These are phyloP conservation scores for Polypterus bichir DNA, from an alignment of 2,113 vertebrate genomes.

Conservation along the genomic window DNA sequence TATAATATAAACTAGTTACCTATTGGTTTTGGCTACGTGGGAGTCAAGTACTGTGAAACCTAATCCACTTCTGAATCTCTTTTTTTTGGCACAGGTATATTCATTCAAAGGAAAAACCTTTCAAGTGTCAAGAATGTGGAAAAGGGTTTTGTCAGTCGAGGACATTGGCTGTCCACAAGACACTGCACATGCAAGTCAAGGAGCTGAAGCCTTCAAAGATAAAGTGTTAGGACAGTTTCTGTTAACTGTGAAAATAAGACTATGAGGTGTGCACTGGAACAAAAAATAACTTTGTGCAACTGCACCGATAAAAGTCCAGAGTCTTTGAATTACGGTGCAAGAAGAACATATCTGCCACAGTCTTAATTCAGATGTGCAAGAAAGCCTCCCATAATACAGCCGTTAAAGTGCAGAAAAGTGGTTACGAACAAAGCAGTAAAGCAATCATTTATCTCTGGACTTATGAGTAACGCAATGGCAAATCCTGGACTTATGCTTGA, in stretches of 20 bases:
- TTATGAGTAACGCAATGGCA: neutral
- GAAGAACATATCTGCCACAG: too few species aligned
- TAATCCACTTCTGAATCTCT: constrained; percentile 19
- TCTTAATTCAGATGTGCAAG: too few species aligned
- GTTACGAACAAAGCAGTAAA: neutral
- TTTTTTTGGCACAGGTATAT: constrained; percentile 70
- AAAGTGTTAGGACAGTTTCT: constrained; percentile 56
- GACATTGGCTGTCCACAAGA: constrained; percentile 98
- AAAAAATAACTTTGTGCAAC: constrained; percentile 4
- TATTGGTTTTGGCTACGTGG: too few species aligned
- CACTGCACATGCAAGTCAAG: constrained; percentile 96
- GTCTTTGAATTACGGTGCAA: too few species aligned
- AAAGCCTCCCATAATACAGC: too few species aligned
- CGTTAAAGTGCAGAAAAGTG: too few species aligned
- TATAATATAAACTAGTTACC: too few species aligned
- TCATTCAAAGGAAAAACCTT: constrained; percentile 98
- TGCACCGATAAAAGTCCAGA: too few species aligned
- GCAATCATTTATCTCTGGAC: neutral
- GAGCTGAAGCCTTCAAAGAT: constrained; percentile 91
- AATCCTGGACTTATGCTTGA: constrained; percentile 9
- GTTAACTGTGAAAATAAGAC: constrained; percentile 5
- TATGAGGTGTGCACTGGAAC: constrained; percentile 31
- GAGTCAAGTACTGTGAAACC: too few species aligned
- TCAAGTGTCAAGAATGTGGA: constrained; percentile 97
- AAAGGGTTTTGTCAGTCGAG: constrained; percentile 98